Evolutionary conservation across 2,888 invertebrate species (phyloP), one percentile per base, ranked within the genome.

Genomic region (Willowsia nigromaculata): DNA sequence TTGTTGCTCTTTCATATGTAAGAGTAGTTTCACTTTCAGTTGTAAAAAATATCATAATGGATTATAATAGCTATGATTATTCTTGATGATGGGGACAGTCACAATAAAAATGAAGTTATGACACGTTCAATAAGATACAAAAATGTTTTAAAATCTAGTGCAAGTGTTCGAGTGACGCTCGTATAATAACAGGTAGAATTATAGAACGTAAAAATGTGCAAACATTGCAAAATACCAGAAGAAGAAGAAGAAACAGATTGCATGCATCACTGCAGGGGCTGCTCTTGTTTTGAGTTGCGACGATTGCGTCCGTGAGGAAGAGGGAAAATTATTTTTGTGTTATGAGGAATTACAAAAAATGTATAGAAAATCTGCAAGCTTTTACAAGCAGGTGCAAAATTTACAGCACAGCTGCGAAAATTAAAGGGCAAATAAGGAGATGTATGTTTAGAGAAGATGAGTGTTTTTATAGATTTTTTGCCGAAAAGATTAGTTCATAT

Each of bases 1-100:
- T 62, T 27, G 11, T 9, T 43, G 43, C 11, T 9, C 11, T 6
- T 18, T 6, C 50, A 13, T 50, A 50, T 2, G 47, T 15, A 15
- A 18, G n/a, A n/a, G n/a, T 13, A 50, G 76, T 76, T 76, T 76
- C 76, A 50, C 76, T 76, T 76, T 76, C 76, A n/a, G 71, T 71
- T 71, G 50, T 76, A 76, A 76, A 74, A 76, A 76, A 25, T 50
- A 68, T 62, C 1, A 33, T 33, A 37, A 68, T 71, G 50, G 27
- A 30, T 50, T 2, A 76, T 76, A 76, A 76, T 76, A 50, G 50
- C 30, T 30, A 9, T 50, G 76, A 76, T 50, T 76, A 76, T 50
- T 76, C 76, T 15, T 13, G 22, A 47, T 47, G 76, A 27, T 27
- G 11, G 50, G 15, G 27, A 50, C 50, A 76, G 27, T 47, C n/a